Conservation (phyloP, 1,140 invertebrate species). For the Penaeus japonicus region DNA sequence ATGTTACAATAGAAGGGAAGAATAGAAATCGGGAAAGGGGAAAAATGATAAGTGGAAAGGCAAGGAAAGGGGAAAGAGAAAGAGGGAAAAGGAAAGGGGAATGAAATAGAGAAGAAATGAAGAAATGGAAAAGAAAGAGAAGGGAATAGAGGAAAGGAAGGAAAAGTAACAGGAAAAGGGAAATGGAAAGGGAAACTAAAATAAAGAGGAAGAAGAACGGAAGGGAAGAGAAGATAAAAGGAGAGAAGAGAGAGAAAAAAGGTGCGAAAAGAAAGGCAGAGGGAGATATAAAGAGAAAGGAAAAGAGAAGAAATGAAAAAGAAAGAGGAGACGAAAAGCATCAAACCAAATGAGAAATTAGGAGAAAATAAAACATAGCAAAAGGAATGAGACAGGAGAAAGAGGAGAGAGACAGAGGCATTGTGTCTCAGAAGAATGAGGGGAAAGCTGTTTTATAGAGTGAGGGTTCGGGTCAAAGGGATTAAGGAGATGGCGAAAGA, state of each 20-base stretch:
- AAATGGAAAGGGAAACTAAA: background rate
- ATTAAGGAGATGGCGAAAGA: too few relatives aligned
- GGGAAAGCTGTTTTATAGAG: too few relatives aligned
- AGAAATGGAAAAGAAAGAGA: background rate
- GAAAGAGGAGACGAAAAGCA: background rate
- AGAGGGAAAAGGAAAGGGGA: background rate
- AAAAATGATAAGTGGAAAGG: too few relatives aligned
- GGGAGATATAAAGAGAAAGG: constrained; percentile 1
- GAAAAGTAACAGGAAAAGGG: background rate
- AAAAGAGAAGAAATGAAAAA: background rate
- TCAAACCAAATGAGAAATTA: background rate
- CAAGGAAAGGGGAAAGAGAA: background rate
- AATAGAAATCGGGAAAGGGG: too few relatives aligned
- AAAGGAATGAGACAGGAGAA: background rate
- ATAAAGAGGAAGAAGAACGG: background rate
- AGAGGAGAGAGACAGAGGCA: too few relatives aligned
- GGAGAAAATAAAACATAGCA: too few relatives aligned
- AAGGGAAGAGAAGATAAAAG: too few relatives aligned
- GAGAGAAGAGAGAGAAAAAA: background rate
- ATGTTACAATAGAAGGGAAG: too few relatives aligned
- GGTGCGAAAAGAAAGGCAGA: background rate
- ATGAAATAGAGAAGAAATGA: background rate
- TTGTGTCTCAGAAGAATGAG: too few relatives aligned
- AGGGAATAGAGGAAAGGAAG: too few relatives aligned
- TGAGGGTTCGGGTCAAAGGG: too few relatives aligned